A percentile compares a stretch with the other conserved stretches of the same genome.
Conservation (phyloP, 2,888 invertebrate genomes). For the Orthosia incerta region DNA sequence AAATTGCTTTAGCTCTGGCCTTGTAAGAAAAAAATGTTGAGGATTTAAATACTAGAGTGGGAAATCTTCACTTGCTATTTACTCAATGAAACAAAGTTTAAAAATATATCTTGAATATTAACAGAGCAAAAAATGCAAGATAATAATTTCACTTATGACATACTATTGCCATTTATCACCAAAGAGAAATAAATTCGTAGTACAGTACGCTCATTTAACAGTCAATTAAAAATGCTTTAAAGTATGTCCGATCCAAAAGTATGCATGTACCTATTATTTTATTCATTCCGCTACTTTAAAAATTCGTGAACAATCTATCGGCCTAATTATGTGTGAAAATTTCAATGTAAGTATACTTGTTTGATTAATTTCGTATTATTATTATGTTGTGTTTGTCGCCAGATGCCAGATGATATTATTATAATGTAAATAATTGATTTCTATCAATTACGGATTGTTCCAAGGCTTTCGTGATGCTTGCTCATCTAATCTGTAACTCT, state of each 20-base stretch:
- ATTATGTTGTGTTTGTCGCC: conserved; percentile 34
- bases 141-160: conserved; percentile 13
- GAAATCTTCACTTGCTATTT: conserved; percentile 10
- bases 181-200: conserved; percentile 63
- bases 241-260: conserved; percentile 60
- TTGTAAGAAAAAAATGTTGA: background rate
- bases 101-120: conserved; percentile 3
- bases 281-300: conserved; percentile 60
- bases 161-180: conserved; percentile 66
- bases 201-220: conserved; percentile 57
- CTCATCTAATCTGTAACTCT: conserved; percentile 6
- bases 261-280: conserved; percentile 47
- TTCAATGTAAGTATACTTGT: background rate
- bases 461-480: conserved; percentile 21
- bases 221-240: conserved; percentile 78
- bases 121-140: background rate
- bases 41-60: background rate
- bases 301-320: conserved; percentile 45
- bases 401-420: conserved; percentile 30
- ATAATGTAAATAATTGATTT: conserved; percentile 28
- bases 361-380: background rate
- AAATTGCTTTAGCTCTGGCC: conserved; percentile 20
- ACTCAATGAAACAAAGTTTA: conserved; percentile 19
- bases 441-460: conserved; percentile 47
- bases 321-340: conserved; percentile 61